Evolutionary conservation across 2,888 invertebrate species (phyloP).

Genomic region (Escarpia spicata): DNA sequence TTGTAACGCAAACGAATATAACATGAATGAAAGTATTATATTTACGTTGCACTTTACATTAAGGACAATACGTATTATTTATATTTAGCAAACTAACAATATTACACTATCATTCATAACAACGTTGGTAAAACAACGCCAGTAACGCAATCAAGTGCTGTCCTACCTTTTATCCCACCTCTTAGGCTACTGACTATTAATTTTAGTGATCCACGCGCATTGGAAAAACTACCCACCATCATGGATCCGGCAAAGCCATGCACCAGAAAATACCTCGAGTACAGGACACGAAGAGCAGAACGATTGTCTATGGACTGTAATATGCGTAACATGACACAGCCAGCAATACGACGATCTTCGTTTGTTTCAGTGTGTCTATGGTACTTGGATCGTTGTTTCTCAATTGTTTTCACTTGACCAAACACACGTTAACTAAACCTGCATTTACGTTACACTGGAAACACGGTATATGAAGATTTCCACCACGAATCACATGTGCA

Average conservation of each 20-base stretch:
- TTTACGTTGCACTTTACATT: background rate
- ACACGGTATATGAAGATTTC: background rate
- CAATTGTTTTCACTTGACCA: background rate
- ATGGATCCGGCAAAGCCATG: too few species aligned
- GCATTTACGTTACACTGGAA: background rate
- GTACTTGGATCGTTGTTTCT: background rate
- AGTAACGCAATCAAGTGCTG: background rate
- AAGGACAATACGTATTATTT: too few species aligned
- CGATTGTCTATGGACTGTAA: background rate
- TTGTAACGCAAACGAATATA: background rate
- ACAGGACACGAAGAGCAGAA: too few species aligned
- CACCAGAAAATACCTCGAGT: too few species aligned
- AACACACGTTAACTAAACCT: background rate
- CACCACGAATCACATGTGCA: background rate
- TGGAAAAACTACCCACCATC: too few species aligned
- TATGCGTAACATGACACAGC: background rate
- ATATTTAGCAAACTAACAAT: background rate
- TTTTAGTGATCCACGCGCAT: too few species aligned
- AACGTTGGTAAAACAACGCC: background rate
- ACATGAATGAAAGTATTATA: background rate
- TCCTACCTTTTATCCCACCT: background rate
- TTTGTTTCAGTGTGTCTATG: background rate
- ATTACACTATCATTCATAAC: background rate
- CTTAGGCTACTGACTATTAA: too few species aligned
- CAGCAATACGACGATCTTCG: background rate